Conservation (phyloP, 2,888 invertebrate species). For the Nomada lathburiana region DNA sequence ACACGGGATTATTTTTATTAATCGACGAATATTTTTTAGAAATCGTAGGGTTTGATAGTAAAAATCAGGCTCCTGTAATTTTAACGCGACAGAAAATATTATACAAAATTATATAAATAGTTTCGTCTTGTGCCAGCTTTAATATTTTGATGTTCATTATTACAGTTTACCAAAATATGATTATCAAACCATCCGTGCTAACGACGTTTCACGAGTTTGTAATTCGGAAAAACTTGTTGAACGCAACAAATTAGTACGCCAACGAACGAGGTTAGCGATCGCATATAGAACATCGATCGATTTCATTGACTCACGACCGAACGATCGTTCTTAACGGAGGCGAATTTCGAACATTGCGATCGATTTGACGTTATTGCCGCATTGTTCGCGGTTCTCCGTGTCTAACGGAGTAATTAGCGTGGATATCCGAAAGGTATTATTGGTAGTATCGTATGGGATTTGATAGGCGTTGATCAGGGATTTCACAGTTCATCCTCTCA, state of each 20-base stretch:
- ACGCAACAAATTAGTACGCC: no score
- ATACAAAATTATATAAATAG: neutral
- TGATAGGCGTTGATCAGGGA: constrained; percentile 41
- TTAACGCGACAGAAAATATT: neutral
- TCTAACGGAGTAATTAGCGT: constrained; percentile 57
- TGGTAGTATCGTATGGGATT: constrained; percentile 41
- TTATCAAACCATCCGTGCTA: no score
- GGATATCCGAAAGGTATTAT: constrained; percentile 55
- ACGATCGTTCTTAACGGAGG: constrained; percentile 30
- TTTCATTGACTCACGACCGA: neutral
- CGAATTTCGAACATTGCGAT: constrained; percentile 44
- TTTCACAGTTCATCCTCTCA: constrained; percentile 50
- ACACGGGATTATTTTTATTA: constrained; percentile 41
- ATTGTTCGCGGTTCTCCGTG: constrained; percentile 55
- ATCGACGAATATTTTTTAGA: constrained; percentile 27
- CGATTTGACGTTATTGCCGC: constrained; percentile 57
- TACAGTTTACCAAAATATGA: no score
- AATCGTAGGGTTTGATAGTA: constrained; percentile 1
- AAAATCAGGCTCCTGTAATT: neutral
- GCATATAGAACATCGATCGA: constrained; percentile 16
- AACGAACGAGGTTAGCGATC: neutral
- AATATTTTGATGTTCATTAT: no score
- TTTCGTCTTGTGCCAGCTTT: neutral
- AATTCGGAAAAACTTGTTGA: no score
- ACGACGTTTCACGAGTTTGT: no score